Evolutionary conservation across 2,113 vertebrate genomes (phyloP).

Genomic region (Xyrauchen texanus): DNA sequence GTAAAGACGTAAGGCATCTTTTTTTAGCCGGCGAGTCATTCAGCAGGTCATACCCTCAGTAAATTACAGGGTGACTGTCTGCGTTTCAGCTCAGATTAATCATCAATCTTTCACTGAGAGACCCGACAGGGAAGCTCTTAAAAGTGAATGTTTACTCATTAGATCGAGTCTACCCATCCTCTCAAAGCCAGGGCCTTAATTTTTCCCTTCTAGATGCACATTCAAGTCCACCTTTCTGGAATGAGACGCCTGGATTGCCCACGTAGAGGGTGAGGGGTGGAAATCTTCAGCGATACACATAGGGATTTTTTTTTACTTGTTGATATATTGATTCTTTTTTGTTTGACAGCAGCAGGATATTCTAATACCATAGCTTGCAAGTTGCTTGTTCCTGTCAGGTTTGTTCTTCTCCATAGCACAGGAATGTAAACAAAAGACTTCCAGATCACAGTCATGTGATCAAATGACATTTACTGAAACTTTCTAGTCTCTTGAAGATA

Average conservation of each 20-base stretch:
- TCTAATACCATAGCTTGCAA: neutral
- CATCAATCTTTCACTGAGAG: conserved; percentile 29
- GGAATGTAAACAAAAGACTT: too few relatives aligned
- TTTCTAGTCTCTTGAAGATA: too few relatives aligned
- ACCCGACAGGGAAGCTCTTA: neutral
- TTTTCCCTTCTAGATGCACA: neutral
- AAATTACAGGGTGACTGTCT: conserved; percentile 2
- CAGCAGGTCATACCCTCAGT: conserved; percentile 10
- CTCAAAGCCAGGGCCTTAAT: conserved; percentile 4
- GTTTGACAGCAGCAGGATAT: neutral
- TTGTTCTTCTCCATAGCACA: neutral
- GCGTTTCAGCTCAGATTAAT: conserved; percentile 25
- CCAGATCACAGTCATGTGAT: too few relatives aligned
- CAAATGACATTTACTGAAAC: too few relatives aligned
- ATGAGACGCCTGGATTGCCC: neutral
- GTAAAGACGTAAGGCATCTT: conserved; percentile 12
- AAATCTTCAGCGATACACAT: neutral
- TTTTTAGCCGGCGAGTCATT: conserved; percentile 6
- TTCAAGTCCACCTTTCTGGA: neutral
- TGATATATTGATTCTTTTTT: neutral
- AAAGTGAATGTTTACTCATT: conserved; percentile 48
- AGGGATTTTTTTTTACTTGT: neutral
- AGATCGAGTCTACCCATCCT: conserved; percentile 7
- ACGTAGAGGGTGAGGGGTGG: neutral
- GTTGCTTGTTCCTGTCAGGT: neutral